A percentile compares a stretch with the other conserved stretches of the same genome.
Evolutionary conservation across 1,140 invertebrate species (phyloP).

Genomic region (Holotrichia oblita): DNA sequence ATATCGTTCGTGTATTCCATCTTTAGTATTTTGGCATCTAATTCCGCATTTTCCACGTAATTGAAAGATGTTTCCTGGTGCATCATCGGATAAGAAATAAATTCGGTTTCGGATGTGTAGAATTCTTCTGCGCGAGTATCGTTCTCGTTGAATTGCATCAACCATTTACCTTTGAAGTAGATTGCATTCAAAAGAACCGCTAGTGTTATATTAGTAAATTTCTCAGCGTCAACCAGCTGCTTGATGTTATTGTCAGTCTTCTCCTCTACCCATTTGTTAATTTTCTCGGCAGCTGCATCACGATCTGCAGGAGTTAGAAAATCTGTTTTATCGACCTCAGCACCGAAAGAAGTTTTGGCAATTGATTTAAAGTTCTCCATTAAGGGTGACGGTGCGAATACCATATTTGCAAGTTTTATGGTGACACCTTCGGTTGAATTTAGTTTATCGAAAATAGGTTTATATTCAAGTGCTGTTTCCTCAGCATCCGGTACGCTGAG

Average conservation of each 20-base stretch:
- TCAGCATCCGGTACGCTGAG: neutral
- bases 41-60: neutral
- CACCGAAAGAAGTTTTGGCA: slow-evolving; percentile 60
- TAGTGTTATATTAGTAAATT: slow-evolving; percentile 64
- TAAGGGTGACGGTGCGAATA: no score
- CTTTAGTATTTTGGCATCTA: neutral
- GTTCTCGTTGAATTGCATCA: neutral
- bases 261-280: slow-evolving; percentile 75
- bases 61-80: no score
- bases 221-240: slow-evolving; percentile 67
- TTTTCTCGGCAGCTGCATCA: slow-evolving; percentile 59
- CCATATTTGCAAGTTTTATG: neutral
- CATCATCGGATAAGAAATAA: neutral
- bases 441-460: neutral
- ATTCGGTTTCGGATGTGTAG: neutral
- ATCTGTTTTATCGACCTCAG: slow-evolving; percentile 65
- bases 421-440: neutral
- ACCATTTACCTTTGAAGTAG: slow-evolving; percentile 70
- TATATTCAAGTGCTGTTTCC: neutral
- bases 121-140: neutral
- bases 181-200: slow-evolving; percentile 81
- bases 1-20: neutral
- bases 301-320: slow-evolving; percentile 63
- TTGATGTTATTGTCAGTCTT: slow-evolving; percentile 76
- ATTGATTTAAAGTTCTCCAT: neutral